Evolutionary conservation across 2,888 invertebrate genomes (phyloP).

Genomic region (Heliconius aoede): DNA sequence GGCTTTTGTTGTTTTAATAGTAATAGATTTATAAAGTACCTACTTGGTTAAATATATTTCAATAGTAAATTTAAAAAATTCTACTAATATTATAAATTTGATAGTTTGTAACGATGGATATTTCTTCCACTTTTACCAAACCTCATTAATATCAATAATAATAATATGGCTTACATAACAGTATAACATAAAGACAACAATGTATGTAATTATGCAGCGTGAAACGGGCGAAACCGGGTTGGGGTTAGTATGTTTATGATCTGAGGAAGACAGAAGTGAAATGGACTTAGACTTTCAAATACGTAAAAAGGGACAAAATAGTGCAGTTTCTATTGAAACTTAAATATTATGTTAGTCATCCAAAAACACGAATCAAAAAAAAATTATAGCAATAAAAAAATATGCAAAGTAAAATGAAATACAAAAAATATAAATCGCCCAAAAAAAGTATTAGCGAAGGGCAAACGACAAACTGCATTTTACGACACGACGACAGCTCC

Average conservation of each 20-base stretch:
- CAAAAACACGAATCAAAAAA: not conserved
- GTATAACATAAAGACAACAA: too few species aligned
- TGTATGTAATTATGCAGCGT: too few species aligned
- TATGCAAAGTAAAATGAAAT: not conserved
- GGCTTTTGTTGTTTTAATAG: not conserved
- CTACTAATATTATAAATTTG: too few species aligned
- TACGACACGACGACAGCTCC: conserved; percentile 22
- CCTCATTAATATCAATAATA: too few species aligned
- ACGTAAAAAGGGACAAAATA: not conserved
- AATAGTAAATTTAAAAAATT: not conserved
- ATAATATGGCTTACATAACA: too few species aligned
- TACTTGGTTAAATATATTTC: not conserved
- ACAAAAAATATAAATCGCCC: not conserved
- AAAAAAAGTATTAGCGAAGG: conserved; percentile 30
- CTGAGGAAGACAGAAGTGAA: not conserved
- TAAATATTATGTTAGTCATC: not conserved
- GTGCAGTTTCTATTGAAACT: not conserved
- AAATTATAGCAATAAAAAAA: not conserved
- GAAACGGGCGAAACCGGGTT: too few species aligned
- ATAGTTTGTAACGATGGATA: too few species aligned
- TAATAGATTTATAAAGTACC: not conserved
- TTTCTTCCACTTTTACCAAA: too few species aligned
- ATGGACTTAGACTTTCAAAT: not conserved
- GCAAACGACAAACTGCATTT: conserved; percentile 13
- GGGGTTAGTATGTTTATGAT: not conserved